Evolutionary conservation across 2,113 vertebrate species (phyloP), one percentile per base, ranked within the genome.

Genomic region (Galeopterus variegatus): DNA sequence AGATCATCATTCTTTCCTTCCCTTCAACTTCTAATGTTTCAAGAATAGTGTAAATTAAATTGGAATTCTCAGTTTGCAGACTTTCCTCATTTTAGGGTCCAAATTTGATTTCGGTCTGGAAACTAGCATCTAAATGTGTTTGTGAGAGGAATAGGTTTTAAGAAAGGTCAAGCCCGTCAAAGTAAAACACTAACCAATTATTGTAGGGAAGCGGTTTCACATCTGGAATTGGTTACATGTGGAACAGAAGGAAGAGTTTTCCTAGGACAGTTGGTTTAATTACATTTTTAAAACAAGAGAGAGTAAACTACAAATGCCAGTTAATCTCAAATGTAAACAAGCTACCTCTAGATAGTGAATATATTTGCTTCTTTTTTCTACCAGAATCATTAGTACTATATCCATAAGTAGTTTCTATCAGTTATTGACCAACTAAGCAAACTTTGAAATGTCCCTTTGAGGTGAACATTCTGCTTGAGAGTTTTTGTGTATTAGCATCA

Each of bases 21-120:
- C 91, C 79, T 90, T 77, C 45, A 79, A 88, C 19, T 88, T 97
- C 62, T 91, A 94, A 91, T 56, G 64, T 97, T 98, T 85, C 48
- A 50, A 97, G 56, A 95, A 91, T 0, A n/a, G 54, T 52, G 88
- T 73, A 79, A 64, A 90, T 77, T 81, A 94, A 85, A 97, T 72
- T 0, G 1, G 76, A 91, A 96, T 96, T 97, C 96, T 97, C 79
- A 97, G 70, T 80, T 92, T 96, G n/a, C 58, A 92, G 2, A 48
- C 80, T 79, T 58, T 92, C 93, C n/a, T 93, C 67, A 54, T 72
- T 65, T 97, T 85, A 70, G 85, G 69, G 56, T 50, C 65, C 56
- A 93, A 90, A 93, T 97, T 92, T 96, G 77, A 97, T 88, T 97
- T 97, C 84, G 87, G 62, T 95, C 92, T 98, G 90, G 84, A 97